phyloP scores from a whole-genome alignment of 1,140 invertebrate species.

The Ceratosolen fusciceps region DNA sequence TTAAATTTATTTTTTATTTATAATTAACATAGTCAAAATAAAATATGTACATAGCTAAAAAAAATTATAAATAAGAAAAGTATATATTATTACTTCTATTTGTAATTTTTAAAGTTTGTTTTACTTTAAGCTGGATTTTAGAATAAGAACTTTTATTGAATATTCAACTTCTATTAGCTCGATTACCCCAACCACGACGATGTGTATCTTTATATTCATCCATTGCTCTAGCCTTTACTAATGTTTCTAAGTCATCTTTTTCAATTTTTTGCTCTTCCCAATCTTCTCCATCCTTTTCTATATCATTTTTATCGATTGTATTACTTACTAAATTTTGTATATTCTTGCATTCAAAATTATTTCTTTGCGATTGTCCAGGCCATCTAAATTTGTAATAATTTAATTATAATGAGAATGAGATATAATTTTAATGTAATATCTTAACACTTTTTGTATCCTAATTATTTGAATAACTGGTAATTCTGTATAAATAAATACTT shows the following conservation, averaged over 20 bases:
- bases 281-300: constrained; percentile 61
- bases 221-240: constrained; percentile 79
- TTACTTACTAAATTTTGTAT: constrained; percentile 57
- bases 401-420: no score
- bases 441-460: not conserved
- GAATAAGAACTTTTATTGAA: not conserved
- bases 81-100: no score
- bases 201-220: constrained; percentile 96
- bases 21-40: no score
- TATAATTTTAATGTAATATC: no score
- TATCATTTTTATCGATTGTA: constrained; percentile 19
- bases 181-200: constrained; percentile 89
- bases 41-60: no score
- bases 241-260: constrained; percentile 82
- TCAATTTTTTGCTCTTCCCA: constrained; percentile 76
- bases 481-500: constrained; percentile 63
- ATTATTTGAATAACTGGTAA: not conserved
- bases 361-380: constrained; percentile 60
- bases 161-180: constrained; percentile 85
- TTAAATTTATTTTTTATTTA: no score
- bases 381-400: constrained; percentile 57
- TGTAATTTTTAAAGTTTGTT: no score
- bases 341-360: constrained; percentile 53
- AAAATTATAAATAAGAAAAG: no score
- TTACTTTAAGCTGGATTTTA: no score